phyloP scores from a whole-genome alignment of 2,888 invertebrate genomes.

The Zygaena filipendulae region DNA sequence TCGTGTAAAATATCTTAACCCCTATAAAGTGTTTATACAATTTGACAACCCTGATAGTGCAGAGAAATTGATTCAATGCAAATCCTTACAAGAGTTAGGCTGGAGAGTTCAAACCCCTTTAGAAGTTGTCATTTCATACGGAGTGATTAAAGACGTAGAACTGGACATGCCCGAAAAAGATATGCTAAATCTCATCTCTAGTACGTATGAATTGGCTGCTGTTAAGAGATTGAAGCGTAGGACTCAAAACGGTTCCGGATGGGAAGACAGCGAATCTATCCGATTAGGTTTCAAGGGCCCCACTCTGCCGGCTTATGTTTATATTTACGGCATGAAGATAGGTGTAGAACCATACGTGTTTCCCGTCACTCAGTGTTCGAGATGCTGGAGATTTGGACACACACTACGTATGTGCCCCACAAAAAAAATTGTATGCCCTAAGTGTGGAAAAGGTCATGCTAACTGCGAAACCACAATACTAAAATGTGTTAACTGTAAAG shows the following conservation, averaged over 20 bases:
- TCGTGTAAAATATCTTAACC: slow-evolving; percentile 15
- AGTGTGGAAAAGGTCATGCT: slow-evolving; percentile 10
- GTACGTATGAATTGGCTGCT: slow-evolving; percentile 2
- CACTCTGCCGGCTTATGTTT: too few relatives aligned
- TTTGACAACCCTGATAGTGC: slow-evolving; percentile 9
- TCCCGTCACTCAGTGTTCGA: slow-evolving; percentile 14
- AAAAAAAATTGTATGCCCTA: slow-evolving; percentile 12
- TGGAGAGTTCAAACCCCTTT: slow-evolving; percentile 7
- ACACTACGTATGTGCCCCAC: slow-evolving; percentile 8
- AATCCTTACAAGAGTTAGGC: slow-evolving; percentile 7
- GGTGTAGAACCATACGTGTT: slow-evolving; percentile 11
- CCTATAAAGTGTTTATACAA: slow-evolving; percentile 10
- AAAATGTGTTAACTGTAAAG: slow-evolving; percentile 15
- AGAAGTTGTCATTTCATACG: slow-evolving; percentile 11
- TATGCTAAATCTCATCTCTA: slow-evolving; percentile 2
- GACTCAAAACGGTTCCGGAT: slow-evolving; percentile 2
- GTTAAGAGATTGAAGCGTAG: slow-evolving; percentile 8
- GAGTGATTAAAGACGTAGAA: slow-evolving; percentile 11
- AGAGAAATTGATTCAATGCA: slow-evolving; percentile 6
- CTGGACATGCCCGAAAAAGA: slow-evolving; percentile 9
- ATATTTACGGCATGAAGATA: too few relatives aligned
- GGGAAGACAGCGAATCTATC: slow-evolving; percentile 8
- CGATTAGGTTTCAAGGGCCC: slow-evolving; percentile 11
- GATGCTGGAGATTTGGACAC: slow-evolving; percentile 14
- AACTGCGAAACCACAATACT: slow-evolving; percentile 12